A percentile compares a stretch with the other conserved stretches of the same genome.
Conservation (phyloP, 2,888 invertebrate species). For the Dinocampus coccinellae region DNA sequence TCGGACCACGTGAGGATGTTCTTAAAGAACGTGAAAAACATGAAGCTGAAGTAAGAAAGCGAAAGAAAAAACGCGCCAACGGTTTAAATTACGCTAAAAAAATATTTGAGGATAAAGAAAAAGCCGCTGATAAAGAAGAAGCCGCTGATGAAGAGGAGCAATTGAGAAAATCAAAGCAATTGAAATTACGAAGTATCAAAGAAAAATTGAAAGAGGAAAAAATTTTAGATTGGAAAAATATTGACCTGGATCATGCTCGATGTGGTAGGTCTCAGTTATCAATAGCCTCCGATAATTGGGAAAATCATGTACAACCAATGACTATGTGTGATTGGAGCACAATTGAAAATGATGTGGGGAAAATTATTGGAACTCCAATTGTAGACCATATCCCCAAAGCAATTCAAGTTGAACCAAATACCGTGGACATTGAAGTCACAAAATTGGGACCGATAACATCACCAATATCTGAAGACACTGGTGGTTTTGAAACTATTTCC, state of each 20-base stretch:
- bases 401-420: constrained; percentile 71
- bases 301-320: constrained; percentile 76
- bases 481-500: constrained; percentile 75
- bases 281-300: constrained; percentile 73
- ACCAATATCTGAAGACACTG: constrained; percentile 72
- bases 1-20: constrained; percentile 78
- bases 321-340: constrained; percentile 78
- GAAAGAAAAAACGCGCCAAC: constrained; percentile 75
- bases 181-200: constrained; percentile 59
- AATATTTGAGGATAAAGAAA: constrained; percentile 84
- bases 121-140: constrained; percentile 75
- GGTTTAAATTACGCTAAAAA: constrained; percentile 77
- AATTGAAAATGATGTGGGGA: constrained; percentile 74
- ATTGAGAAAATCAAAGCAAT: constrained; percentile 68
- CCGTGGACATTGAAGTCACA: constrained; percentile 70
- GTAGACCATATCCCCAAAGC: constrained; percentile 69
- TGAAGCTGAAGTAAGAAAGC: constrained; percentile 72
- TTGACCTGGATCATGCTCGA: constrained; percentile 72
- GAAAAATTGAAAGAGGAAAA: constrained; percentile 65
- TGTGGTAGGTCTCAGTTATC: constrained; percentile 68
- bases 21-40: constrained; percentile 74
- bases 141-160: constrained; percentile 76
- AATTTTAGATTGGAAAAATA: constrained; percentile 69
- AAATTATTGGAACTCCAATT: constrained; percentile 54
- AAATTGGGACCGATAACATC: constrained; percentile 58